These are phyloP conservation scores for Sardinella longiceps DNA, from an alignment of 2,797 vertebrate species.

Conservation along the genomic window DNA sequence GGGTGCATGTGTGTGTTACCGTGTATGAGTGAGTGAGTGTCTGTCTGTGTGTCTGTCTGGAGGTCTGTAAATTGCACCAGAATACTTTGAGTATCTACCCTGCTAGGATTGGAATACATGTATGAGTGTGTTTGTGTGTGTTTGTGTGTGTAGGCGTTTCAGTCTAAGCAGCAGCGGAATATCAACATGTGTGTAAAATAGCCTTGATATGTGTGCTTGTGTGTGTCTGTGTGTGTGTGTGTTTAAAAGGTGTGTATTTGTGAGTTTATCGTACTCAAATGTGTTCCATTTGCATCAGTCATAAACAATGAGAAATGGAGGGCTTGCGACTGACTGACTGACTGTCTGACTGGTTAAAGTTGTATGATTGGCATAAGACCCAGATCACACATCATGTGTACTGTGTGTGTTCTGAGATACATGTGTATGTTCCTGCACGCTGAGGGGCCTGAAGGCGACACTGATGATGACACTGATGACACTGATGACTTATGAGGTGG, in stretches of 20 bases:
- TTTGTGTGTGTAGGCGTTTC: neutral
- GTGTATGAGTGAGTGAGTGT: constrained; percentile 33
- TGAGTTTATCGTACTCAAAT: neutral
- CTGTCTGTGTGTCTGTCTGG: constrained; percentile 44
- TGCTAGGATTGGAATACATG: constrained; percentile 14
- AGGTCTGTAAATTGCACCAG: constrained; percentile 34
- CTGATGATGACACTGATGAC: neutral
- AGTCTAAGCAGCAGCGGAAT: neutral
- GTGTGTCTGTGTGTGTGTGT: neutral
- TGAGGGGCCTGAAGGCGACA: neutral
- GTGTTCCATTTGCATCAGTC: neutral
- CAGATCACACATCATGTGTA: neutral
- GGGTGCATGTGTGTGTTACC: constrained; percentile 24
- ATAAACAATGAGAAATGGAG: neutral
- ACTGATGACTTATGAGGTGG: neutral
- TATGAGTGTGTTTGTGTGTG: neutral
- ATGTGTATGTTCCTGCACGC: neutral
- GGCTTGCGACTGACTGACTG: neutral
- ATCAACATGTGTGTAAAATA: neutral
- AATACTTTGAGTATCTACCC: constrained; percentile 44
- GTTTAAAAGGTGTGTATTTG: too few relatives aligned
- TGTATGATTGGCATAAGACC: neutral
- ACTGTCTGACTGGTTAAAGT: neutral
- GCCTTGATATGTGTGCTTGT: neutral
- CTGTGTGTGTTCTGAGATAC: neutral